A percentile compares a stretch with the other conserved stretches of the same genome.
phyloP scores from a whole-genome alignment of 2,113 vertebrate species.

The Numida meleagris region DNA sequence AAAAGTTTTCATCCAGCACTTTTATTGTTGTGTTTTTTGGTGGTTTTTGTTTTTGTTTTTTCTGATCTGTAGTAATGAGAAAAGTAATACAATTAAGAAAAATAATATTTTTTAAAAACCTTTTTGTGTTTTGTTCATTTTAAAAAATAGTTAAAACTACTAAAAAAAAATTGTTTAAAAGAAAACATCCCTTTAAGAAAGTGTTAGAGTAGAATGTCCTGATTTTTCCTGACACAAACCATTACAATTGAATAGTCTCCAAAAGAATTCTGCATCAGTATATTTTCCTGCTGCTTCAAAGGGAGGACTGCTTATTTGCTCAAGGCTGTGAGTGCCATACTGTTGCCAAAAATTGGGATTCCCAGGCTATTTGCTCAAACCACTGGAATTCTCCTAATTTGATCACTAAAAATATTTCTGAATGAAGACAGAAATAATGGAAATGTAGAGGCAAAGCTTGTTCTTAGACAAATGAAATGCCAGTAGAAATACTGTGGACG shows the following conservation, averaged over 20 bases:
- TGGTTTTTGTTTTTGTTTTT: background rate
- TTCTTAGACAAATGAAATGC: background rate
- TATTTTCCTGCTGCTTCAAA: background rate
- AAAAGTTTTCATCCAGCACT: background rate
- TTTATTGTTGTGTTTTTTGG: no score
- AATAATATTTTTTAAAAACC: background rate
- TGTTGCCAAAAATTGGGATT: constrained; percentile 5
- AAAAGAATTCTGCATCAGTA: background rate
- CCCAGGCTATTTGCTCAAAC: background rate
- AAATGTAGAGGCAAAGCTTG: background rate
- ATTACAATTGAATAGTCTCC: background rate
- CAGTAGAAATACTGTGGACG: no score
- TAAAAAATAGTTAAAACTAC: background rate
- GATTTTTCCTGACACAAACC: background rate
- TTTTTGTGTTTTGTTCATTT: background rate
- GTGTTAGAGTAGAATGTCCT: background rate
- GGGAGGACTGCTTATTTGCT: background rate
- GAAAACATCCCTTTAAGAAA: background rate
- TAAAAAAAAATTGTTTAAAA: background rate
- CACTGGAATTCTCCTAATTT: background rate
- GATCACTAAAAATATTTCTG: background rate
- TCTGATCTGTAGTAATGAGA: background rate
- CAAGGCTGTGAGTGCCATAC: background rate
- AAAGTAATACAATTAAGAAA: background rate
- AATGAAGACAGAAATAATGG: background rate